Conservation (phyloP, 1,140 invertebrate genomes). For the Apis mellifera region DNA sequence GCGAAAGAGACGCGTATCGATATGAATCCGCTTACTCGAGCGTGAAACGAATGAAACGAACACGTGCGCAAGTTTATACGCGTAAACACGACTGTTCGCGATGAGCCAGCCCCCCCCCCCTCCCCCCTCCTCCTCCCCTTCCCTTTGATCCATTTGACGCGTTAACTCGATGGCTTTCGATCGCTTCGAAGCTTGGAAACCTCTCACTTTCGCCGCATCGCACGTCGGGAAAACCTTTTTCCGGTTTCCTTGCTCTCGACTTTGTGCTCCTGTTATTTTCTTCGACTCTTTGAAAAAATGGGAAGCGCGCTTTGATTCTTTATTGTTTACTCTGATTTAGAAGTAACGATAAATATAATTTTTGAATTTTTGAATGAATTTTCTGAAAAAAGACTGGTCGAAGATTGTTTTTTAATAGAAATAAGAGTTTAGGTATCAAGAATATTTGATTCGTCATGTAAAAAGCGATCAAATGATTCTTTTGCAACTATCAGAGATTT, state of each 20-base stretch:
- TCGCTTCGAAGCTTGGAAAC: constrained; percentile 48
- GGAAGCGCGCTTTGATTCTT: too few relatives aligned
- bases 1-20: constrained; percentile 42
- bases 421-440: too few relatives aligned
- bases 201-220: constrained; percentile 44
- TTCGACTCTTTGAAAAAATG: neutral
- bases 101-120: neutral
- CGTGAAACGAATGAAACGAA: constrained; percentile 25
- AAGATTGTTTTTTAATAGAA: too few relatives aligned
- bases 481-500: too few relatives aligned
- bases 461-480: too few relatives aligned
- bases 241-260: constrained; percentile 5
- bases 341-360: too few relatives aligned
- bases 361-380: too few relatives aligned
- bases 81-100: constrained; percentile 50
- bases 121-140: too few relatives aligned
- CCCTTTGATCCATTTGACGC: constrained; percentile 57
- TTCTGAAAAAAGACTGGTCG: too few relatives aligned
- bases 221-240: constrained; percentile 27
- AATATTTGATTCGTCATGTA: too few relatives aligned
- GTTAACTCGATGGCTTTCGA: constrained; percentile 53
- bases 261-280: neutral
- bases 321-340: too few relatives aligned
- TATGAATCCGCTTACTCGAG: constrained; percentile 48
- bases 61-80: constrained; percentile 32